Evolutionary conservation across 2,888 invertebrate genomes (phyloP).

Genomic region (Lordiphosa andalusiaca): DNA sequence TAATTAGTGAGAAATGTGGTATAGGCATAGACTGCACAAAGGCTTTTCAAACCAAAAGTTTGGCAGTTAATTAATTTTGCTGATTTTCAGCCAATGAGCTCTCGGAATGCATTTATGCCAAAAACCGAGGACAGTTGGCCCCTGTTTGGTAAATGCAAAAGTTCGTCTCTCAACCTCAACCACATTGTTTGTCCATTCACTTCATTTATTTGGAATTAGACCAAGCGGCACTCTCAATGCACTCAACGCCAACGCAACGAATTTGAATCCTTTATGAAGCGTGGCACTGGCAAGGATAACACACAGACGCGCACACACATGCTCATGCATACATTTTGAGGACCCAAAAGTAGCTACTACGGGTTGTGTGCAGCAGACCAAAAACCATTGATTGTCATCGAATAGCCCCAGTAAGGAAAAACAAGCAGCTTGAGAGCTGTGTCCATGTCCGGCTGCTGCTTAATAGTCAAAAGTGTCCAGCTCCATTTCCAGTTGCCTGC

Average conservation of each 20-base stretch:
- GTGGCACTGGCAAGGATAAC: slow-evolving; percentile 24
- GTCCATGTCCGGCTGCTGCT: slow-evolving; percentile 39
- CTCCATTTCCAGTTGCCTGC: slow-evolving; percentile 49
- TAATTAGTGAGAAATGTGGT: slow-evolving; percentile 53
- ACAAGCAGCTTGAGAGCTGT: slow-evolving; percentile 53
- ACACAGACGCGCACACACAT: slow-evolving; percentile 16
- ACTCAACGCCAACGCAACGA: slow-evolving; percentile 62
- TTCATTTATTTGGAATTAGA: slow-evolving; percentile 78
- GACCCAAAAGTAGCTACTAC: slow-evolving; percentile 40
- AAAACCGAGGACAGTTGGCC: slow-evolving; percentile 38
- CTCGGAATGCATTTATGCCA: slow-evolving; percentile 44
- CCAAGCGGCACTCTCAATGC: slow-evolving; percentile 46
- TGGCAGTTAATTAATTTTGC: slow-evolving; percentile 53
- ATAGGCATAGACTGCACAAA: slow-evolving; percentile 42
- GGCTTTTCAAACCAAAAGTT: slow-evolving; percentile 10
- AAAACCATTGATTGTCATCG: slow-evolving; percentile 80
- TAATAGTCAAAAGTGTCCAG: slow-evolving; percentile 40
- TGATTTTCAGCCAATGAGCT: slow-evolving; percentile 30
- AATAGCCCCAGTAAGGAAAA: slow-evolving; percentile 52
- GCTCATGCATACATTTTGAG: slow-evolving; percentile 60
- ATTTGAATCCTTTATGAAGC: slow-evolving; percentile 79
- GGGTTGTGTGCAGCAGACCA: slow-evolving; percentile 75
- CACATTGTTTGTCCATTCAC: slow-evolving; percentile 74
- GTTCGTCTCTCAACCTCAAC: slow-evolving; percentile 25
- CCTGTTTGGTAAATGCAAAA: slow-evolving; percentile 35